Conservation (phyloP, 2,113 vertebrate genomes). For the Tringa solitaria region DNA sequence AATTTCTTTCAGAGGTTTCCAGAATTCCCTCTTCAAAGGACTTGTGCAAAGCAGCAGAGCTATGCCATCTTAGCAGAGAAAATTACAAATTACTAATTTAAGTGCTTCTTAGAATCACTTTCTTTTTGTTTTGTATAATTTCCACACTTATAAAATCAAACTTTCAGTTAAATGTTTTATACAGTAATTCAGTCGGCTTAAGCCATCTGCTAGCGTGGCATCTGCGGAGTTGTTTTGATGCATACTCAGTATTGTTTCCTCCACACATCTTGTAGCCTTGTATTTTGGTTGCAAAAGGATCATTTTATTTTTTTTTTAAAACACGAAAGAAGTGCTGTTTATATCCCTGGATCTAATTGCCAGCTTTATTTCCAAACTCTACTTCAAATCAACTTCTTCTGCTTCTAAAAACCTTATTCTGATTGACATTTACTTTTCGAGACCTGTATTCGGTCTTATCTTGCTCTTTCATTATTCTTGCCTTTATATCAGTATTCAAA, state of each 20-base stretch:
- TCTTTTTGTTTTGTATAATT: conserved; percentile 65
- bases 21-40: neutral
- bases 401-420: conserved; percentile 12
- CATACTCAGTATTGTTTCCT: conserved; percentile 19
- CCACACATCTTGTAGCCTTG: conserved; percentile 29
- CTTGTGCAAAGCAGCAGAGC: neutral
- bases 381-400: conserved; percentile 20
- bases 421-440: conserved; percentile 62
- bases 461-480: conserved; percentile 21
- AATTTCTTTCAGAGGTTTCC: conserved; percentile 23
- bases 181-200: conserved; percentile 32
- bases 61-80: conserved; percentile 4
- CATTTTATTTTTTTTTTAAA: neutral
- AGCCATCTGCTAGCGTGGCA: conserved; percentile 42
- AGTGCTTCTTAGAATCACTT: conserved; percentile 42
- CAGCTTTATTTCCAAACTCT: conserved; percentile 50
- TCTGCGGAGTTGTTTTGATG: conserved; percentile 18
- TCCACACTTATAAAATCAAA: conserved; percentile 61
- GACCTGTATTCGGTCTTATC: conserved; percentile 39
- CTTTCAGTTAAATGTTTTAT: conserved; percentile 61
- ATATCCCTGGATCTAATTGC: conserved; percentile 35
- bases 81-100: conserved; percentile 63
- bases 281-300: conserved; percentile 48
- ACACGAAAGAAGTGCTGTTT: conserved; percentile 48
- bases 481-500: conserved; percentile 8